Conservation (phyloP, 2,113 vertebrate species). For the Pseudorhombus dupliciocellatus region DNA sequence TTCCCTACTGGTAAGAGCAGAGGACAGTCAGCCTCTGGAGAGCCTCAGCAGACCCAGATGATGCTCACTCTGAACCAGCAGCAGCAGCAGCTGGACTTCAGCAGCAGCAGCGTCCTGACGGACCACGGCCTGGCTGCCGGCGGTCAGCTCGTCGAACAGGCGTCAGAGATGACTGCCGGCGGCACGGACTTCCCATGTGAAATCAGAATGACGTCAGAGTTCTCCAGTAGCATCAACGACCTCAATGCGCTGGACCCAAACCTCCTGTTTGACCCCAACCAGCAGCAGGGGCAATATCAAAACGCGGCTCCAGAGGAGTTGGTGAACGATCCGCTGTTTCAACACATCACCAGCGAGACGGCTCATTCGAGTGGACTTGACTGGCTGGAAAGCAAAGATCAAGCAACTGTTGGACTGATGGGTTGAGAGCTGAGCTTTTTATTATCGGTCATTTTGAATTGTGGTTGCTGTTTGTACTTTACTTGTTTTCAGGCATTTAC, state of each 20-base stretch:
- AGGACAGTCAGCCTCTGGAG: slow-evolving; percentile 84
- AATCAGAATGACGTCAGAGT: slow-evolving; percentile 93
- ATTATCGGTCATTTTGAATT: slow-evolving; percentile 47
- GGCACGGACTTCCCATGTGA: slow-evolving; percentile 88
- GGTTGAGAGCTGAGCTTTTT: slow-evolving; percentile 83
- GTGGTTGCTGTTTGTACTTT: slow-evolving; percentile 50
- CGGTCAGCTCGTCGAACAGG: slow-evolving; percentile 87
- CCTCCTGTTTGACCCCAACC: slow-evolving; percentile 96
- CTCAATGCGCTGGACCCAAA: slow-evolving; percentile 95
- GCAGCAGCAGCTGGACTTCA: slow-evolving; percentile 88
- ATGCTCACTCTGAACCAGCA: slow-evolving; percentile 78
- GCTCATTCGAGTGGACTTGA: slow-evolving; percentile 93
- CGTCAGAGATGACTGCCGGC: slow-evolving; percentile 83
- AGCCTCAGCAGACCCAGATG: slow-evolving; percentile 80
- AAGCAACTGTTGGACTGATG: slow-evolving; percentile 96
- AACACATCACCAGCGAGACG: slow-evolving; percentile 94
- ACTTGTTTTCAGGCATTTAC: slow-evolving; percentile 64
- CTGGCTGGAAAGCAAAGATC: slow-evolving; percentile 99
- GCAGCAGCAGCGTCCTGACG: slow-evolving; percentile 86
- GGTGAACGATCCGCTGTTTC: slow-evolving; percentile 94
- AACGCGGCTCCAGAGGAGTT: slow-evolving; percentile 91
- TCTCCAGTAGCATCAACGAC: slow-evolving; percentile 96
- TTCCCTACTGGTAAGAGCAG: slow-evolving; percentile 87
- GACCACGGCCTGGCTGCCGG: slow-evolving; percentile 85
- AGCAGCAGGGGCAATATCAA: slow-evolving; percentile 94